Evolutionary conservation across 2,888 invertebrate species (phyloP).

Genomic region (Drosophila recens): DNA sequence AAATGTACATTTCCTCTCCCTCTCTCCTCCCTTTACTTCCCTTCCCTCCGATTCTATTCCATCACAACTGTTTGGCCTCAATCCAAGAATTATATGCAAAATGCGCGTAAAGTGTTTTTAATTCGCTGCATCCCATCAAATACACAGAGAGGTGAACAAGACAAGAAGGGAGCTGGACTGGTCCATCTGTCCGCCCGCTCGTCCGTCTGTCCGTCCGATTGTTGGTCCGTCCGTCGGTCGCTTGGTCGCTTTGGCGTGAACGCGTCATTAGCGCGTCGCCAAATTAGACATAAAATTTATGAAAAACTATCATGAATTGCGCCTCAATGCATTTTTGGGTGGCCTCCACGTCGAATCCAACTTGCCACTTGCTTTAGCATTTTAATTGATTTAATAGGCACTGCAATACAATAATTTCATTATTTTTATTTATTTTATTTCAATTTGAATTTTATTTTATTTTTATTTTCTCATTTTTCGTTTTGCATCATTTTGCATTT

Average conservation of each 20-base stretch:
- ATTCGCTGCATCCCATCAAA: constrained; percentile 56
- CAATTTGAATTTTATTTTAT: constrained; percentile 21
- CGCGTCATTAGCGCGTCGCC: constrained; percentile 61
- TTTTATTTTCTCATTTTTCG: constrained; percentile 4
- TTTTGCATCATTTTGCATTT: constrained; percentile 59
- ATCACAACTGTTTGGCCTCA: constrained; percentile 54
- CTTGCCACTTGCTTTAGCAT: constrained; percentile 15
- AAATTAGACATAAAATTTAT: constrained; percentile 64
- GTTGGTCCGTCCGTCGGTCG: constrained; percentile 1
- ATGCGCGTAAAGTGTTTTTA: constrained; percentile 72
- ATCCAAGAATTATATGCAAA: constrained; percentile 73
- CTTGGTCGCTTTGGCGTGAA: constrained; percentile 42
- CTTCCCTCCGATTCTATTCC: background rate
- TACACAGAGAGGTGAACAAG: background rate
- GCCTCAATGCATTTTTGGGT: constrained; percentile 23
- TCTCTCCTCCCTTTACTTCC: background rate
- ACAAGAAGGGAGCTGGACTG: background rate
- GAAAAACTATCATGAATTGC: constrained; percentile 58
- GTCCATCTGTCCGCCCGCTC: background rate
- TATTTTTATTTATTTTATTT: constrained; percentile 21
- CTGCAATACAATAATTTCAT: constrained; percentile 18
- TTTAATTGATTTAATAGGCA: constrained; percentile 70
- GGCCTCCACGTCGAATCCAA: constrained; percentile 26
- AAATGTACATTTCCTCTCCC: constrained; percentile 38
- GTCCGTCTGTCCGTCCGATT: background rate